A percentile compares a stretch with the other conserved stretches of the same genome.
Conservation (phyloP, 2,888 invertebrate species). For the Seira sanloemensis region DNA sequence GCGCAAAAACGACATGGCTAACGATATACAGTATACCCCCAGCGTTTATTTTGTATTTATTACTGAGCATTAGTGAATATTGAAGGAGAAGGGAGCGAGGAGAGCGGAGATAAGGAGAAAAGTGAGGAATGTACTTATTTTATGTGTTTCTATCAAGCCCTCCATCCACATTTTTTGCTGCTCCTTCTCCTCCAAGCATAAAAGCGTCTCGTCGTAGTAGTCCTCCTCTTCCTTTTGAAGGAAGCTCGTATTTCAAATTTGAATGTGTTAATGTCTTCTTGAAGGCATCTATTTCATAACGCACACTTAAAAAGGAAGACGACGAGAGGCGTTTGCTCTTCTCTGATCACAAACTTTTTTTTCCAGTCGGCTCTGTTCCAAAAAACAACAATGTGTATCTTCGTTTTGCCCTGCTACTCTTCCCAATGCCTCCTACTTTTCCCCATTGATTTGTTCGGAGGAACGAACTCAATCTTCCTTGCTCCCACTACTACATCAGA, state of each 20-base stretch:
- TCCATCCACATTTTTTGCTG: not conserved
- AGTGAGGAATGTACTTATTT: constrained; percentile 21
- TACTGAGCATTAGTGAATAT: constrained; percentile 14
- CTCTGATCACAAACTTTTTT: not conserved
- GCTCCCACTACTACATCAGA: not conserved
- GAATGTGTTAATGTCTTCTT: constrained; percentile 62
- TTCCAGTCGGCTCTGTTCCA: constrained; percentile 59
- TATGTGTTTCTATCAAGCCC: constrained; percentile 17
- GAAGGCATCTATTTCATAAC: constrained; percentile 17
- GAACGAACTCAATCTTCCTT: not conserved
- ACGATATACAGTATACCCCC: too few relatives aligned
- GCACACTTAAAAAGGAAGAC: constrained; percentile 4
- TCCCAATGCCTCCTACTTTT: constrained; percentile 13
- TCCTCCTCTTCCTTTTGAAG: constrained; percentile 25
- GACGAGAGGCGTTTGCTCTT: not conserved
- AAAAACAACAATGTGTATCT: constrained; percentile 32
- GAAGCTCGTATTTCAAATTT: constrained; percentile 67
- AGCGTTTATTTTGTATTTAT: constrained; percentile 9
- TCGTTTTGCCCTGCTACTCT: constrained; percentile 41
- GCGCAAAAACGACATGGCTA: constrained; percentile 2
- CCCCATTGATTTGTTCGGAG: not conserved
- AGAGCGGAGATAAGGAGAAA: constrained; percentile 9
- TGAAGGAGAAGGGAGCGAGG: not conserved
- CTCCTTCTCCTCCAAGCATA: not conserved
- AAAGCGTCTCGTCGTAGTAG: not conserved